Evolutionary conservation across 2,888 invertebrate genomes (phyloP).

Genomic region (Leptopilina drosophilae): DNA sequence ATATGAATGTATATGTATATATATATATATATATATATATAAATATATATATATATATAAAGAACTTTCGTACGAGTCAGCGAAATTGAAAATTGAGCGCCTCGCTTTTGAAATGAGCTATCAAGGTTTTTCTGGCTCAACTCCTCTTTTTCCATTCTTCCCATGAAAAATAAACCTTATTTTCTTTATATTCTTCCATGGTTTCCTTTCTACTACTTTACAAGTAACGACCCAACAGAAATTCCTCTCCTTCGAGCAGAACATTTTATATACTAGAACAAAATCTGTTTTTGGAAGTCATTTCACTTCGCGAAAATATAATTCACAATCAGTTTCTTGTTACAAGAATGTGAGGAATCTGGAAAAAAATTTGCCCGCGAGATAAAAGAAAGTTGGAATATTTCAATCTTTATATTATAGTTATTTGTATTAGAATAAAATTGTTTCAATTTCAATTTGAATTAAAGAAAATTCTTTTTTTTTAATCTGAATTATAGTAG

Average conservation of each 20-base stretch:
- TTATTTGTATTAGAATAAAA: no score
- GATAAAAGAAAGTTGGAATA: no score
- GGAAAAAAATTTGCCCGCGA: not conserved
- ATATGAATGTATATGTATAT: no score
- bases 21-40: not conserved
- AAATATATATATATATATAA: not conserved
- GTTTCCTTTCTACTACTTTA: constrained; percentile 20
- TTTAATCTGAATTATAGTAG: no score
- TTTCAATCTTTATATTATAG: no score
- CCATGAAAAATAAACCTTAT: constrained; percentile 22
- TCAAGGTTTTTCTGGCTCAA: constrained; percentile 9
- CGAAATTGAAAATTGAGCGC: constrained; percentile 37
- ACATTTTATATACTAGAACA: not conserved
- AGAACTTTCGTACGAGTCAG: constrained; percentile 21
- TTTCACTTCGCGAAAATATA: no score
- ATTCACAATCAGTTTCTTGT: no score
- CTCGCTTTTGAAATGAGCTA: constrained; percentile 9
- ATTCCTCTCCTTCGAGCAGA: not conserved
- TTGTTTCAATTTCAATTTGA: no score
- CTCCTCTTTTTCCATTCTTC: not conserved
- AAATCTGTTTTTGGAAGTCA: not conserved
- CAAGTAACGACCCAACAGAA: not conserved
- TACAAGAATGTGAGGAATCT: not conserved
- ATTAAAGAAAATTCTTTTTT: no score
- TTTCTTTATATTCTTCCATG: constrained; percentile 18